These are phyloP conservation scores for Hetaerina titia DNA, from an alignment of 2,888 invertebrate genomes.

Conservation along the genomic window DNA sequence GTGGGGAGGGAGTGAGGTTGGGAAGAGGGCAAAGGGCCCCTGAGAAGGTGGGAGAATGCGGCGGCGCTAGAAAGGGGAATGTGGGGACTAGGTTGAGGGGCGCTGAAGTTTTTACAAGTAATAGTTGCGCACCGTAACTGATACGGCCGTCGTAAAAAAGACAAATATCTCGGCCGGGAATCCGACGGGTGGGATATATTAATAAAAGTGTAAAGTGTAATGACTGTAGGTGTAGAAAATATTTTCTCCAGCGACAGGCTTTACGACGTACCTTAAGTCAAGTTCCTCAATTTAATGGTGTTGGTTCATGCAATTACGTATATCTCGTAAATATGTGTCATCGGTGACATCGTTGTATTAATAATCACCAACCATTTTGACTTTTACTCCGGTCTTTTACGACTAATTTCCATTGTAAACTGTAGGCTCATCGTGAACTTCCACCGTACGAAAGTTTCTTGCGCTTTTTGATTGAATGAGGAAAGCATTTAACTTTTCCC, in stretches of 20 bases:
- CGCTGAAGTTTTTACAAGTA: conserved; percentile 59
- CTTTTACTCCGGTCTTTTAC: neutral
- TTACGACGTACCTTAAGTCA: conserved; percentile 9
- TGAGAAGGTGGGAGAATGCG: neutral
- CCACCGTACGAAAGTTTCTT: neutral
- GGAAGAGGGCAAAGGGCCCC: conserved; percentile 21
- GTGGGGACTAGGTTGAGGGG: neutral
- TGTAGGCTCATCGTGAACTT: neutral
- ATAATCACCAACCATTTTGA: neutral
- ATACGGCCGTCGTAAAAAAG: conserved; percentile 61
- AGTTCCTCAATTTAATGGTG: neutral
- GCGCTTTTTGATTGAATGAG: neutral
- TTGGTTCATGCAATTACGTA: neutral
- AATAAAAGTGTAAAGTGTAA: conserved; percentile 43
- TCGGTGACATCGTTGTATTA: neutral
- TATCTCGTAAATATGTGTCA: neutral
- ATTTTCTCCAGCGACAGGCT: neutral
- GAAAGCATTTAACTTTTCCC: neutral
- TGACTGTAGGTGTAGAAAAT: neutral
- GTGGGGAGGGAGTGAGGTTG: neutral
- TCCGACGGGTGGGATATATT: conserved; percentile 50
- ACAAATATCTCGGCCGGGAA: conserved; percentile 12
- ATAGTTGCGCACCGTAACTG: conserved; percentile 54
- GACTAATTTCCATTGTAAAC: neutral
- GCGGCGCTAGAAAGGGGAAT: neutral